Evolutionary conservation across 2,888 invertebrate species (phyloP).

Genomic region (Omphaloscelis lunosa): DNA sequence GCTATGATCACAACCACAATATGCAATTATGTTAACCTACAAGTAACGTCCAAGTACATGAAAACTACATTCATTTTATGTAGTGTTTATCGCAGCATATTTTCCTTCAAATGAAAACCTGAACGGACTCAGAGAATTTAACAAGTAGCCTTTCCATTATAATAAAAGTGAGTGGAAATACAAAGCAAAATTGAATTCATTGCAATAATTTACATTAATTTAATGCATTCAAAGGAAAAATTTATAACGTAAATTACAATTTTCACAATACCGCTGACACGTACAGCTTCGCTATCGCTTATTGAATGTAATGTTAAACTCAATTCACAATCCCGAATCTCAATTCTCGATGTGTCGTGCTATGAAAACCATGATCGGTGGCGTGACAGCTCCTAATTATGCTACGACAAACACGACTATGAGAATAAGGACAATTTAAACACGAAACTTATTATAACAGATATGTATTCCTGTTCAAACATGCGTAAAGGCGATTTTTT

Average conservation of each 20-base stretch:
- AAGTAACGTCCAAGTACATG: slow-evolving; percentile 69
- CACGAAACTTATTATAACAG: slow-evolving; percentile 86
- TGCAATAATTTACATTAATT: background rate
- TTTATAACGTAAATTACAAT: background rate
- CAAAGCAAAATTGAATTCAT: background rate
- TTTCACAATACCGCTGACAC: background rate
- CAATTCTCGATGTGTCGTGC: slow-evolving; percentile 4
- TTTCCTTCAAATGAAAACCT: slow-evolving; percentile 7
- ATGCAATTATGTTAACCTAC: slow-evolving; percentile 81
- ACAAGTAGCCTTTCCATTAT: background rate
- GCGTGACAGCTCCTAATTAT: slow-evolving; percentile 48
- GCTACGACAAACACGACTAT: slow-evolving; percentile 63
- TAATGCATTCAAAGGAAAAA: background rate
- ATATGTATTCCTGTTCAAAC: slow-evolving; percentile 82
- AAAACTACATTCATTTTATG: slow-evolving; percentile 59
- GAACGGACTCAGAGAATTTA: background rate
- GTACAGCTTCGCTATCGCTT: slow-evolving; percentile 5
- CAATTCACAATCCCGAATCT: background rate
- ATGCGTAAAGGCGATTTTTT: slow-evolving; percentile 67
- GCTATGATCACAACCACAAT: slow-evolving; percentile 90
- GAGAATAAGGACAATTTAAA: slow-evolving; percentile 75
- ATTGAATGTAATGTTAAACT: slow-evolving; percentile 12
- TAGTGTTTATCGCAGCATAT: slow-evolving; percentile 64
- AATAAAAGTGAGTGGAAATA: background rate
- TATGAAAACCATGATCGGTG: slow-evolving; percentile 2